Evolutionary conservation across 2,888 invertebrate species (phyloP).

Genomic region (Idaea dimidiata): DNA sequence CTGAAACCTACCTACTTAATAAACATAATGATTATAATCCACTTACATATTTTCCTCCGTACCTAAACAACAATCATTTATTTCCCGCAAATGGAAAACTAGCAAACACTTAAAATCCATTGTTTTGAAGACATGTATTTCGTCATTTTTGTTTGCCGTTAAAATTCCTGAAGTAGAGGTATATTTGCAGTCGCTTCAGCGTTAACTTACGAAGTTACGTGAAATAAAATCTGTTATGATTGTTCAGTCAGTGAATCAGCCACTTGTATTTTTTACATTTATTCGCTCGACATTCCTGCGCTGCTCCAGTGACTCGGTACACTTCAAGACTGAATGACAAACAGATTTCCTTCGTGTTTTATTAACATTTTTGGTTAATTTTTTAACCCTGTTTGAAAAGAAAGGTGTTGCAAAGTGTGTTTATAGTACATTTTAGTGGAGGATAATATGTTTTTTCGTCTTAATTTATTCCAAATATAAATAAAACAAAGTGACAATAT

Average conservation of each 20-base stretch:
- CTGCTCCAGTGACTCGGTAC: slow-evolving; percentile 16
- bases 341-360: slow-evolving; percentile 20
- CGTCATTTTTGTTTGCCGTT: neutral
- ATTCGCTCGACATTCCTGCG: slow-evolving; percentile 4
- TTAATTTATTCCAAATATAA: too few relatives aligned
- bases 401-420: too few relatives aligned
- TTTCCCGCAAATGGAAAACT: neutral
- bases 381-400: neutral
- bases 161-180: neutral
- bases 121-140: neutral
- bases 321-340: slow-evolving; percentile 21
- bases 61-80: neutral
- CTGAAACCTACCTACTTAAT: neutral
- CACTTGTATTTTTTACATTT: slow-evolving; percentile 19
- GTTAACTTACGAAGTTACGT: neutral
- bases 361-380: slow-evolving; percentile 37
- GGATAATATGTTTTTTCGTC: too few relatives aligned
- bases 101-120: neutral
- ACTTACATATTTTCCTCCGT: neutral
- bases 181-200: neutral
- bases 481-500: too few relatives aligned
- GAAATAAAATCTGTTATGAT: slow-evolving; percentile 7
- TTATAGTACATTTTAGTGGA: too few relatives aligned
- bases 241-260: slow-evolving; percentile 13
- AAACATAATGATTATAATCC: neutral